Percentiles rank a stretch among this genome's conserved stretches.
phyloP scores from a whole-genome alignment of 2,888 invertebrate genomes.

The Ophioninae sp. region DNA sequence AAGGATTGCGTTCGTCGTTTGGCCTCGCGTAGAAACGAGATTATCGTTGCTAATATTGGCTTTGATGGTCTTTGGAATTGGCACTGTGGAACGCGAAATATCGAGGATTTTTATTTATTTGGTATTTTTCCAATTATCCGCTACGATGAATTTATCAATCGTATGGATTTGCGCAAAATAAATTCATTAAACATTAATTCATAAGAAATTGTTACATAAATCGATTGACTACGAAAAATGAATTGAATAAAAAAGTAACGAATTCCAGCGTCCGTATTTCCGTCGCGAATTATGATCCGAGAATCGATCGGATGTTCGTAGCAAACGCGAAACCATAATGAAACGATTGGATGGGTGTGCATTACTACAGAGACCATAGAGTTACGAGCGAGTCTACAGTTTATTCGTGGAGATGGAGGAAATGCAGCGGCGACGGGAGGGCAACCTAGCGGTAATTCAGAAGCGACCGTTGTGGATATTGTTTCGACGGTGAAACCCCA shows the following conservation, averaged over 20 bases:
- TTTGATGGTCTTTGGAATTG: not conserved
- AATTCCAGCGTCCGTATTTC: too few relatives aligned
- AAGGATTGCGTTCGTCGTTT: not conserved
- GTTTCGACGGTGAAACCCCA: slow-evolving; percentile 2
- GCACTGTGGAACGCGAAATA: not conserved
- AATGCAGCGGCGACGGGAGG: not conserved
- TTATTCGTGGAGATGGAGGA: not conserved
- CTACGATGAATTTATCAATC: too few relatives aligned
- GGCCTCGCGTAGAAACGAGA: not conserved
- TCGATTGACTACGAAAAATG: too few relatives aligned
- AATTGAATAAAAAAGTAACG: too few relatives aligned
- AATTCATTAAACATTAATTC: too few relatives aligned
- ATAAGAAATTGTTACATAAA: too few relatives aligned
- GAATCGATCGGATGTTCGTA: too few relatives aligned
- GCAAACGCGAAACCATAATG: too few relatives aligned
- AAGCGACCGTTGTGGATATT: slow-evolving; percentile 21
- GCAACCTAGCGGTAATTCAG: slow-evolving; percentile 22
- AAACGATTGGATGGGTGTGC: not conserved
- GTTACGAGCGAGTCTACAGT: not conserved
- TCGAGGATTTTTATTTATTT: too few relatives aligned
- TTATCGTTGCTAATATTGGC: not conserved
- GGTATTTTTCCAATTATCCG: too few relatives aligned
- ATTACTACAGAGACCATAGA: not conserved
- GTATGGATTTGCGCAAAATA: too few relatives aligned
- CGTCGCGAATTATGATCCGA: too few relatives aligned